Evolutionary conservation across 1,140 invertebrate species (phyloP).

Genomic region (Papilio polytes): DNA sequence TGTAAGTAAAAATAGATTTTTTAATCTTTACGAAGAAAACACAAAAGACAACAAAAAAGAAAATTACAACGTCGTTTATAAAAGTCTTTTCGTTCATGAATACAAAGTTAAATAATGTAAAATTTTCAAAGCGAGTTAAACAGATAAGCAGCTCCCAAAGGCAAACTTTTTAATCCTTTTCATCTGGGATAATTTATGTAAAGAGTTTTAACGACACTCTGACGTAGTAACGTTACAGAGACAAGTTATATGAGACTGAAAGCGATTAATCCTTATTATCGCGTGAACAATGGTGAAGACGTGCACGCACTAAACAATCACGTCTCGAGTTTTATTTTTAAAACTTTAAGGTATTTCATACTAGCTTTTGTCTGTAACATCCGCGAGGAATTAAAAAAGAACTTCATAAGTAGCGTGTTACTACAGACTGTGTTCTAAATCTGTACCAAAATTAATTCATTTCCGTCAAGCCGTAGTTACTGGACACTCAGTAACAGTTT

Average conservation of each 20-base stretch:
- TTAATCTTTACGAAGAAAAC: background rate
- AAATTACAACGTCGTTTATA: slow-evolving; percentile 9
- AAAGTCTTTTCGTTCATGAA: slow-evolving; percentile 16
- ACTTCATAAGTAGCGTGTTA: too few species aligned
- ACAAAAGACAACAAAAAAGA: slow-evolving; percentile 9
- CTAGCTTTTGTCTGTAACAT: too few species aligned
- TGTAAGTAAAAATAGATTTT: background rate
- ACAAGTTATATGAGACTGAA: slow-evolving; percentile 21
- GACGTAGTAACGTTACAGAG: slow-evolving; percentile 21
- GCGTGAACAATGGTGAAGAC: background rate
- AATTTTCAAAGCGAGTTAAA: slow-evolving; percentile 29
- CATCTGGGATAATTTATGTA: slow-evolving; percentile 43
- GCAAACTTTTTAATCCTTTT: slow-evolving; percentile 43
- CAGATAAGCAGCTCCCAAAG: slow-evolving; percentile 36
- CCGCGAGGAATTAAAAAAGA: too few species aligned
- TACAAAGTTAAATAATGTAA: slow-evolving; percentile 25
- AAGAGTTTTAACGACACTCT: slow-evolving; percentile 41
- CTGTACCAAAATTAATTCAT: too few species aligned
- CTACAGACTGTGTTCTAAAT: too few species aligned
- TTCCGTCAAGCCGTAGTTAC: too few species aligned
- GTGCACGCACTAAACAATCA: background rate
- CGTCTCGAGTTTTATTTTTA: background rate
- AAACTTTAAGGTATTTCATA: background rate
- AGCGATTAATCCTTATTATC: slow-evolving; percentile 13
- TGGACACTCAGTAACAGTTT: too few species aligned